Base-by-base conservation (phyloP, 2,888 invertebrate species). In the Trichogramma evanescens region DNA sequence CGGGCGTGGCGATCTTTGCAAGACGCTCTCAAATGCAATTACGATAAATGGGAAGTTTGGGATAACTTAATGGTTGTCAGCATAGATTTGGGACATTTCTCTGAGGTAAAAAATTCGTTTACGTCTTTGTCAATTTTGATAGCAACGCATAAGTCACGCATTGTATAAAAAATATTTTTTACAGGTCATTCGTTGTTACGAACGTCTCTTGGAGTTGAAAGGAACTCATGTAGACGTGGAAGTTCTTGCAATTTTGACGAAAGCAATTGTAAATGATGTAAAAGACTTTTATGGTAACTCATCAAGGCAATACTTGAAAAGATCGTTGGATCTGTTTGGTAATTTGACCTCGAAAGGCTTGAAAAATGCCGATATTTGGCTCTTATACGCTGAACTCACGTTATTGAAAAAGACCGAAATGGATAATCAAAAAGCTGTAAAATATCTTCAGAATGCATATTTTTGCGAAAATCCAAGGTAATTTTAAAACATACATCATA, bases 11-110 rank as follows among this genome's bases (percentile, higher is more conserved):
- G 86, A 57, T 88, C 93, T 4, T 80, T 96, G 0, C 85, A 89
- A 70, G 96, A 98, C 78, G 91, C 98, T 0, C 78, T 96, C 1
- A 89, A 91, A 74, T 95, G 90, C 77, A 94, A 93, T 79, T 95
- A 88, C 74, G 93, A 94, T 70, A 93, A 93, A 75, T 96, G 96
- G 95, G 88, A 89, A 82, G 80, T 89, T 0, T 98, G 98, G 98
- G 96, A 97, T 75, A 99, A 98, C 80, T 87, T 91, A 59, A 83
- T 98, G 79, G 79, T 91, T 40, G 90, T 95, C 40, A 91, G 92
- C 69, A 86, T 89, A 66, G 95, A 96, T 74, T 87, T 92, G 9
- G 89, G 88, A 0, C 87, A 92, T 73, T 91, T 93, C 75, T 86
- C 88, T 57, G 93, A 95, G 76, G 89, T 80, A 66, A 51, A 61